Percentiles rank a stretch among this genome's conserved stretches.
These are phyloP conservation scores for Oryzias dopingdopingensis DNA, from an alignment of 2,797 vertebrate genomes.

Conservation along the genomic window DNA sequence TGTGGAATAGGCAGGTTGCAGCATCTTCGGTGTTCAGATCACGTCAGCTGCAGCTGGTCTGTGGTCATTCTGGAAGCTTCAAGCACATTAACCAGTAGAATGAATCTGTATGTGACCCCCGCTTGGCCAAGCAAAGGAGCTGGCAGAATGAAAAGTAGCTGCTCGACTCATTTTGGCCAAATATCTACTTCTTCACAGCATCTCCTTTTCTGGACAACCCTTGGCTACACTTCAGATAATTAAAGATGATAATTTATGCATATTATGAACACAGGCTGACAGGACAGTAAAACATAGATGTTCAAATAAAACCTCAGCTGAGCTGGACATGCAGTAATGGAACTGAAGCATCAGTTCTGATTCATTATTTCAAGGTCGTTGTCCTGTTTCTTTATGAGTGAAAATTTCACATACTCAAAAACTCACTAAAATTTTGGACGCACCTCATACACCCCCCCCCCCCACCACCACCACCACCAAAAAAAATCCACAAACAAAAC, in stretches of 20 bases:
- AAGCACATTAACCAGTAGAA: conserved; percentile 60
- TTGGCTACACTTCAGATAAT: background rate
- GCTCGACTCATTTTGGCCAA: background rate
- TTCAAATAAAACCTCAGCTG: conserved; percentile 3
- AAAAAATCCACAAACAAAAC: too few relatives aligned
- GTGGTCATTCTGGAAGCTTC: conserved; percentile 61
- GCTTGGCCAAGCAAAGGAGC: conserved; percentile 26
- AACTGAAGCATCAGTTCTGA: background rate
- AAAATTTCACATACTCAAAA: too few relatives aligned
- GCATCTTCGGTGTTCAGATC: conserved; percentile 46
- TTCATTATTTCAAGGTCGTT: conserved; percentile 1
- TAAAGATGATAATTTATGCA: background rate
- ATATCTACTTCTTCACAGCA: background rate
- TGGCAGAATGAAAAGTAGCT: background rate
- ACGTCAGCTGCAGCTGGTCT: conserved; percentile 68
- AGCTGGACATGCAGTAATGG: background rate
- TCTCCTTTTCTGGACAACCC: conserved; percentile 1
- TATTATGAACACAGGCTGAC: background rate
- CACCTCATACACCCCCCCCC: too few relatives aligned
- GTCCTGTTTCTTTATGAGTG: too few relatives aligned
- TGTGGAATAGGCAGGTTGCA: conserved; percentile 58
- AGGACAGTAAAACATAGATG: background rate
- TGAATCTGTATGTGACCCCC: conserved; percentile 51
- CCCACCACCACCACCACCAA: too few relatives aligned
- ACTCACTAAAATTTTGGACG: too few relatives aligned